Evolutionary conservation across 2,797 vertebrate species (phyloP), one percentile per base, ranked within the genome.

Genomic region (Lutra lutra): DNA sequence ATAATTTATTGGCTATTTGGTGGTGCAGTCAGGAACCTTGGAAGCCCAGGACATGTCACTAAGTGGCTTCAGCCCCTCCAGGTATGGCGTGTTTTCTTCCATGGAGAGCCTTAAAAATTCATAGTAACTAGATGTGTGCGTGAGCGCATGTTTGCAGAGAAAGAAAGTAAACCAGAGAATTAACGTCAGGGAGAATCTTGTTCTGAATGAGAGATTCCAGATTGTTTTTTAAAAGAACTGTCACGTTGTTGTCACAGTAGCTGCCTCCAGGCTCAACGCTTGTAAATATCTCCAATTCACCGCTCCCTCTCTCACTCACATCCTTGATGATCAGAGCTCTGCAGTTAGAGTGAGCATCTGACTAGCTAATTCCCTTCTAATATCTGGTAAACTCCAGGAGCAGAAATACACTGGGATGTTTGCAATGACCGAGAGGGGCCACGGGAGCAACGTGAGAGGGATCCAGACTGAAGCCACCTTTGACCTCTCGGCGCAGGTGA

Each of bases 1-100:
- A 98, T 99, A 27, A 97, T 97, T 89, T 98, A 97, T 32, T 98
- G 98, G 95, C 97, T 99, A 25, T 99, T 98, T 21, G 98, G 98
- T 27, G 98, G 98, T 51, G 97, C 98, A 5, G 29, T 98, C 79
- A 98, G 94, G 64, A 99, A 98, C 94, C 98, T 99, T 2, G 98
- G 98, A 46, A 98, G 97, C 91, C 97, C 97, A 56, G 97, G 97
- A 86, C 98, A 98, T 46, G 95, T 98, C 87, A 73, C 88, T 43
- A 98, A 97, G 72, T 98, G 98, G 97, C 98, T 99, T 93, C 94
- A 96, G 60, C 98, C 98, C 9, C 95, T 98, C 51, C 98, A 98
- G 97, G 98, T 98, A 97, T 62, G 95, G 62, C 2, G 0, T 10
- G 25, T 54, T 15, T 60, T 68, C 51, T 89, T 70, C 60, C 27